Percentiles rank a stretch among this genome's conserved stretches.
phyloP scores from a whole-genome alignment of 2,888 invertebrate genomes.

The Tenthredo mesomela region DNA sequence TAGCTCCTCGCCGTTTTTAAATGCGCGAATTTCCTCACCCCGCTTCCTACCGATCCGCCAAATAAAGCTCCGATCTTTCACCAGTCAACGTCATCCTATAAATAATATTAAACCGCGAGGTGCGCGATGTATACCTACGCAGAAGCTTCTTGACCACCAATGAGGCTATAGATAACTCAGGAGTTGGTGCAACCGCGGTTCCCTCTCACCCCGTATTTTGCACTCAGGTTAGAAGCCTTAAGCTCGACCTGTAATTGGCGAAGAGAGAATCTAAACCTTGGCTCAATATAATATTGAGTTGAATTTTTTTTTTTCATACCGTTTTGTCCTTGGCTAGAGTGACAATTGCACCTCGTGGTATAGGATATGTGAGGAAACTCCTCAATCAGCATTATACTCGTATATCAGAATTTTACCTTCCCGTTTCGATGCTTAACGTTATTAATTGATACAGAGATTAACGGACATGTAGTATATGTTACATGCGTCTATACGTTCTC shows the following conservation, averaged over 20 bases:
- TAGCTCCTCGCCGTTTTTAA: neutral
- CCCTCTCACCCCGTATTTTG: neutral
- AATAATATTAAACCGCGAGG: conserved; percentile 24
- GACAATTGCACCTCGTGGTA: neutral
- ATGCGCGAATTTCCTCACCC: neutral
- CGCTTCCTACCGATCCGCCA: neutral
- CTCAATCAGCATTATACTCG: neutral
- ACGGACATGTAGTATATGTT: too few relatives aligned
- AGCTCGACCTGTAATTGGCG: neutral
- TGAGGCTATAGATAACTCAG: conserved; percentile 35
- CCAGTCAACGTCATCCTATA: conserved; percentile 27
- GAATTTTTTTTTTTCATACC: neutral
- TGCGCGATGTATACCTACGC: neutral
- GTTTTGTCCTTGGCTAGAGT: neutral
- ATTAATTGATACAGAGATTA: neutral
- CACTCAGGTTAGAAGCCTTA: neutral
- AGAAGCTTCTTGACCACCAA: conserved; percentile 24
- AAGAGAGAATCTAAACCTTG: conserved; percentile 22
- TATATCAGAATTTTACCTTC: neutral
- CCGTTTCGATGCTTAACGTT: neutral
- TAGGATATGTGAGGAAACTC: neutral
- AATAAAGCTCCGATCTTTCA: conserved; percentile 32
- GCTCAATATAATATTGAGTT: neutral
- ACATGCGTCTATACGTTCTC: neutral
- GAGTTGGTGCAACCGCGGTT: conserved; percentile 16